These are phyloP conservation scores for Drosophila sp. DNA, from an alignment of 1,140 invertebrate genomes.

Conservation along the genomic window DNA sequence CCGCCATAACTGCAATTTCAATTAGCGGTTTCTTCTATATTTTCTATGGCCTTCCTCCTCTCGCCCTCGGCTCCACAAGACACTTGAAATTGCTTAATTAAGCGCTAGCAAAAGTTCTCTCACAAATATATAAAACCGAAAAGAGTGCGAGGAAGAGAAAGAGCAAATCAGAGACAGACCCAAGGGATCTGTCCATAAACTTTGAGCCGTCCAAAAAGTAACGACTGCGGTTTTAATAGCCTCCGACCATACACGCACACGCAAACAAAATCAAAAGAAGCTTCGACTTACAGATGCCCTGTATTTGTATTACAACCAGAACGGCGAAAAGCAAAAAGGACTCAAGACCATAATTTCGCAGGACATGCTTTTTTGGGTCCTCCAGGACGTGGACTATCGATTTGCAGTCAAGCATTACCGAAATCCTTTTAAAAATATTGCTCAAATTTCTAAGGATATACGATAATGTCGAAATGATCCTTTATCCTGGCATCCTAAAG, in stretches of 20 bases:
- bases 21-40: constrained; percentile 75
- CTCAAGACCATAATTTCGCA: no score
- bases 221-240: constrained; percentile 72
- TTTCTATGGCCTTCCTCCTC: constrained; percentile 46
- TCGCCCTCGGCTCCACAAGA: background rate
- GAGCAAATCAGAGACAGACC: constrained; percentile 5
- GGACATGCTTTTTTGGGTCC: no score
- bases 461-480: no score
- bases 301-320: no score
- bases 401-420: no score
- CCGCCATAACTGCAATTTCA: constrained; percentile 77
- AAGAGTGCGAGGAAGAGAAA: background rate
- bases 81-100: constrained; percentile 79
- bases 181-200: constrained; percentile 48
- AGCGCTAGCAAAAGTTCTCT: constrained; percentile 68
- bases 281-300: no score
- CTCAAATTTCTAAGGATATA: no score
- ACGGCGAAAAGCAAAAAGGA: no score
- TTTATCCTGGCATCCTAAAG: no score
- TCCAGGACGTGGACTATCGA: no score
- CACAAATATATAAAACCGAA: constrained; percentile 54
- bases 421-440: no score
- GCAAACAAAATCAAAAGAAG: constrained; percentile 38
- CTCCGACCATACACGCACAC: constrained; percentile 25
- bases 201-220: constrained; percentile 74